A percentile compares a stretch with the other conserved stretches of the same genome.
phyloP scores from a whole-genome alignment of 2,113 vertebrate genomes.

The Petromus typicus region DNA sequence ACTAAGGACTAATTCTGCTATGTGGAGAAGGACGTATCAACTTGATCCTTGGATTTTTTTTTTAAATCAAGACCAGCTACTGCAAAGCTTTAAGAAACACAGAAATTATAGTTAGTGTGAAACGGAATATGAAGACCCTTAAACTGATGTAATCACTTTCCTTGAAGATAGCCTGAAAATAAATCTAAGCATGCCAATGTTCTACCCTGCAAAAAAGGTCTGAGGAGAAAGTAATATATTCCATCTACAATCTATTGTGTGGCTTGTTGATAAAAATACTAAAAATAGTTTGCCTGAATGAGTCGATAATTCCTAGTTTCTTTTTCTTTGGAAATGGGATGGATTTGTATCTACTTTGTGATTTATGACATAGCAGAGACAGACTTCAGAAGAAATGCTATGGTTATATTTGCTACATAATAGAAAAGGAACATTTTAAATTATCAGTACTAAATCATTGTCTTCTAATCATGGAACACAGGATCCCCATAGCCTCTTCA shows the following conservation, averaged over 20 bases:
- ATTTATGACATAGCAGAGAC: slow-evolving; percentile 78
- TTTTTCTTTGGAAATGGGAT: neutral
- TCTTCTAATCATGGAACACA: slow-evolving; percentile 77
- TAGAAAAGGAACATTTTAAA: slow-evolving; percentile 76
- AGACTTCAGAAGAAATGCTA: slow-evolving; percentile 81
- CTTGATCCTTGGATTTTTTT: neutral
- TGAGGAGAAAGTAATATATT: slow-evolving; percentile 77
- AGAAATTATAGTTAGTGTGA: neutral
- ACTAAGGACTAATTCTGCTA: neutral
- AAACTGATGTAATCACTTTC: slow-evolving; percentile 4
- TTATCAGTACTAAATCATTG: slow-evolving; percentile 77
- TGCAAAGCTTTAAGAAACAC: neutral
- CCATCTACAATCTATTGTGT: slow-evolving; percentile 86
- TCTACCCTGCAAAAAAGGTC: slow-evolving; percentile 74
- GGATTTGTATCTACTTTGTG: slow-evolving; percentile 73
- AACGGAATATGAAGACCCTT: neutral
- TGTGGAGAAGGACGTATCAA: neutral
- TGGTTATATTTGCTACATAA: slow-evolving; percentile 77
- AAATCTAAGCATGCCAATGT: slow-evolving; percentile 48
- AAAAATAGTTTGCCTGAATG: slow-evolving; percentile 84
- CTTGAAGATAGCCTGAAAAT: slow-evolving; percentile 31
- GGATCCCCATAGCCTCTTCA: slow-evolving; percentile 76
- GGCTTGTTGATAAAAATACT: slow-evolving; percentile 81
- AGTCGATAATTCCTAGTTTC: slow-evolving; percentile 77
- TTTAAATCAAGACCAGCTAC: neutral